phyloP scores from a whole-genome alignment of 2,113 vertebrate species.

The Microcebus lehilahytsara region DNA sequence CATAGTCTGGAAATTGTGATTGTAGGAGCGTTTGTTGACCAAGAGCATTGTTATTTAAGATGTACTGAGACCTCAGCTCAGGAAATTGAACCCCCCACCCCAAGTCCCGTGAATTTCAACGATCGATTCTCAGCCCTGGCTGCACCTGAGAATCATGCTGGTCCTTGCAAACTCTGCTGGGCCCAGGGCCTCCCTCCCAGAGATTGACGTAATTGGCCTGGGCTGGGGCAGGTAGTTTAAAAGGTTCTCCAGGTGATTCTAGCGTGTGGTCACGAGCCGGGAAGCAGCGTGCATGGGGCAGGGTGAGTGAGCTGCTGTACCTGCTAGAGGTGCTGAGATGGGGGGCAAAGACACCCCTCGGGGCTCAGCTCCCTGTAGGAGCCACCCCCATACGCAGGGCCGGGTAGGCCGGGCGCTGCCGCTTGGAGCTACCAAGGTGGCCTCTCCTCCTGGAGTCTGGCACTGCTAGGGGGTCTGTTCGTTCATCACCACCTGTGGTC shows the following conservation, averaged over 20 bases:
- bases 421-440: neutral
- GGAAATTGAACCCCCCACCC: neutral
- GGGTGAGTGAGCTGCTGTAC: neutral
- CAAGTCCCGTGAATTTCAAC: too few relatives aligned
- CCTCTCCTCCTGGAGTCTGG: neutral
- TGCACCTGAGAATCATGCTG: too few relatives aligned
- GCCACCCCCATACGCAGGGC: neutral
- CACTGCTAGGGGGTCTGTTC: fast-evolving
- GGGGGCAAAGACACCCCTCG: too few relatives aligned
- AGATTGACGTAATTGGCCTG: neutral
- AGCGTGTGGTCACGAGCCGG: neutral
- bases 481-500: neutral
- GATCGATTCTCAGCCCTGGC: neutral
- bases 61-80: fast-evolving
- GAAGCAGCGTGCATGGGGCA: fast-evolving
- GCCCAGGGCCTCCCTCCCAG: neutral
- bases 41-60: neutral
- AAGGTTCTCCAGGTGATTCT: neutral
- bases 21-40: neutral
- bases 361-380: neutral
- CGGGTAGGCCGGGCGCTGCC: neutral
- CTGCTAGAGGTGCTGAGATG: neutral
- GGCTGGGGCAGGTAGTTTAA: neutral
- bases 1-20: neutral
- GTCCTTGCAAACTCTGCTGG: neutral